phyloP scores from a whole-genome alignment of 2,888 invertebrate species.

The Pseudolycoriella hygida region DNA sequence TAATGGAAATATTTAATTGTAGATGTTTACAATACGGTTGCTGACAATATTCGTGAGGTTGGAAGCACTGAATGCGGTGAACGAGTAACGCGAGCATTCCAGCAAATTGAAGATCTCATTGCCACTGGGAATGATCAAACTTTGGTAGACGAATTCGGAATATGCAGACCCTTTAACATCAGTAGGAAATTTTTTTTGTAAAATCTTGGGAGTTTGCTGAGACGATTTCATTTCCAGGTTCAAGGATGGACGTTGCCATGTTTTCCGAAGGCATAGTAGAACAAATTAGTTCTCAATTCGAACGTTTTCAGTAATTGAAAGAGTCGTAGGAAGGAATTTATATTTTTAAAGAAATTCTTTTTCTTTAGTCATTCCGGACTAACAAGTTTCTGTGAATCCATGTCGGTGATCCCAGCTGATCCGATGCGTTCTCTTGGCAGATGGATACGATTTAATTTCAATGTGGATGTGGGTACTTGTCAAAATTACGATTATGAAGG shows the following conservation, averaged over 20 bases:
- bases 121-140: neutral
- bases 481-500: neutral
- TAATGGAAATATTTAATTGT: neutral
- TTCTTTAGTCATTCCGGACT: neutral
- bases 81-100: neutral
- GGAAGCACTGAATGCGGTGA: neutral
- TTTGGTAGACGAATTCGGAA: neutral
- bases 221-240: neutral
- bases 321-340: neutral
- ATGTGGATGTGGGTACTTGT: neutral
- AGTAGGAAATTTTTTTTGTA: too few relatives aligned
- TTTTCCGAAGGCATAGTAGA: neutral
- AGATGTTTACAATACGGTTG: neutral
- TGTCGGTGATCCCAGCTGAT: neutral
- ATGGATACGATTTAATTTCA: neutral
- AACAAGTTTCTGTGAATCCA: neutral
- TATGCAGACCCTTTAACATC: neutral
- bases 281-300: neutral
- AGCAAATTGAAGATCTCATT: neutral
- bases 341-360: neutral
- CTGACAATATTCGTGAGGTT: neutral
- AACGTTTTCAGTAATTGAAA: neutral
- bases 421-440: neutral
- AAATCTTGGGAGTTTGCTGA: too few relatives aligned
- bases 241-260: neutral